phyloP scores from a whole-genome alignment of 2,797 vertebrate genomes.

The Arrhamphus sclerolepis region DNA sequence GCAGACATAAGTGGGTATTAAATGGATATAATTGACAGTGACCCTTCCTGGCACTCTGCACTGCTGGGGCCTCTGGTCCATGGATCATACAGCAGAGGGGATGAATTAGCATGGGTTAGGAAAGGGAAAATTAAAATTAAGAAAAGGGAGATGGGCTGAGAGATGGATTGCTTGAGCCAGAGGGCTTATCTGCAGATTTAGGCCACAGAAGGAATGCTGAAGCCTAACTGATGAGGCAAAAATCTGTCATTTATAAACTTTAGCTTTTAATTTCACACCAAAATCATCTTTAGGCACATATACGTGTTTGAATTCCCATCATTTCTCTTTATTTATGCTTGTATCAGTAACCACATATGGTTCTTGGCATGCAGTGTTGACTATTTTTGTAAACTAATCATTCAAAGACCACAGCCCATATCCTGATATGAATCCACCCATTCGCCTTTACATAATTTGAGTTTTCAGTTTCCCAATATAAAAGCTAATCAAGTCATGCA shows the following conservation, averaged over 20 bases:
- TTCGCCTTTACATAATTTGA: slow-evolving; percentile 35
- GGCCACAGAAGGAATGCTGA: slow-evolving; percentile 47
- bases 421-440: slow-evolving; percentile 54
- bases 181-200: slow-evolving; percentile 68
- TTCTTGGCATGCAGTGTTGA: no score
- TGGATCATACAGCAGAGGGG: slow-evolving; percentile 77
- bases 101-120: slow-evolving; percentile 79
- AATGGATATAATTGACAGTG: slow-evolving; percentile 89
- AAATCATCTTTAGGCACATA: slow-evolving; percentile 7
- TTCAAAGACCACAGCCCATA: slow-evolving; percentile 53
- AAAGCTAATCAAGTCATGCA: slow-evolving; percentile 36
- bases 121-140: slow-evolving; percentile 72
- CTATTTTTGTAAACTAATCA: slow-evolving; percentile 49
- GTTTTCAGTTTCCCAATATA: slow-evolving; percentile 16
- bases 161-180: slow-evolving; percentile 69
- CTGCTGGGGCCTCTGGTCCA: slow-evolving; percentile 65
- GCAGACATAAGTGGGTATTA: slow-evolving; percentile 88
- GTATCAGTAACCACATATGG: slow-evolving; percentile 27
- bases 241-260: slow-evolving; percentile 60
- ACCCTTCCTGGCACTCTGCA: slow-evolving; percentile 80
- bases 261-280: slow-evolving; percentile 22
- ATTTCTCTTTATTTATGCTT: slow-evolving; percentile 22
- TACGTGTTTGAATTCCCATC: slow-evolving; percentile 4
- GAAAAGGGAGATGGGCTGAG: slow-evolving; percentile 63
- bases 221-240: slow-evolving; percentile 33